Conservation (phyloP, 2,797 vertebrate genomes). For the Merluccius polli region DNA sequence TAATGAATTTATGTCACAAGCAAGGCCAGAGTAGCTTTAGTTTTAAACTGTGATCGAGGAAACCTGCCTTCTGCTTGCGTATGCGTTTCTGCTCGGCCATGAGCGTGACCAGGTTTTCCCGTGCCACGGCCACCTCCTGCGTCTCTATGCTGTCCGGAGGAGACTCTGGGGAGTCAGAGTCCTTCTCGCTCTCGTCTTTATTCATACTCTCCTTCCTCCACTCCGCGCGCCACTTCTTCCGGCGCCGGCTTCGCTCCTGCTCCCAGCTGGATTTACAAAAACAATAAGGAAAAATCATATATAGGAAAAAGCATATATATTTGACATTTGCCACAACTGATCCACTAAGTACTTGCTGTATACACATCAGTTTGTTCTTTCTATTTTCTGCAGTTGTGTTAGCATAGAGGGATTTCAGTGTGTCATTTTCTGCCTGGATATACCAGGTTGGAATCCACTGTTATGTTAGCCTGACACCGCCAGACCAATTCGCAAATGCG, state of each 20-base stretch:
- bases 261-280: conserved; percentile 75
- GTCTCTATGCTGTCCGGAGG: conserved; percentile 75
- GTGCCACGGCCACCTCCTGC: conserved; percentile 73
- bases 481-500: too few species aligned
- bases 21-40: not conserved
- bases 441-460: too few species aligned
- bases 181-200: conserved; percentile 83
- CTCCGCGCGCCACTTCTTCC: conserved; percentile 79
- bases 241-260: conserved; percentile 73
- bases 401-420: too few species aligned
- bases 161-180: conserved; percentile 78
- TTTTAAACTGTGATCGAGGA: not conserved
- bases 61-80: conserved; percentile 77
- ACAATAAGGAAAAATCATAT: too few species aligned
- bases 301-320: too few species aligned
- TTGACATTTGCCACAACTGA: too few species aligned
- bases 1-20: not conserved
- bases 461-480: too few species aligned
- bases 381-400: too few species aligned
- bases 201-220: conserved; percentile 74
- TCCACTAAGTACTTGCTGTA: too few species aligned
- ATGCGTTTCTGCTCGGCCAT: conserved; percentile 80
- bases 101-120: conserved; percentile 75
- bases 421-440: too few species aligned
- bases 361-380: too few species aligned